Percentiles rank a stretch among this genome's conserved stretches.
These are phyloP conservation scores for Stercorarius parasiticus DNA, from an alignment of 2,113 vertebrate species.

Conservation along the genomic window DNA sequence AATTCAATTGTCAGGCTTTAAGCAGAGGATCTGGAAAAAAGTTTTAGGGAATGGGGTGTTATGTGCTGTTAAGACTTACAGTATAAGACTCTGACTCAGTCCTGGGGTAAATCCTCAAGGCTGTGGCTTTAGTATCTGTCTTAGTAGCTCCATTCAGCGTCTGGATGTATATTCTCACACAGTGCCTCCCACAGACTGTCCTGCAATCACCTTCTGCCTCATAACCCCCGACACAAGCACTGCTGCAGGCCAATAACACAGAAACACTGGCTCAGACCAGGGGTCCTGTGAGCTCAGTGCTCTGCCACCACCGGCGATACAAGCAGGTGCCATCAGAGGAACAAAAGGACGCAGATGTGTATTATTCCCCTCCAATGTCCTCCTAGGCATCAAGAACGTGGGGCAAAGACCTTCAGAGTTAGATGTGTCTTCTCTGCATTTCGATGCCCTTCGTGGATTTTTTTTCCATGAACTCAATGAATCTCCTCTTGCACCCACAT, in stretches of 20 bases:
- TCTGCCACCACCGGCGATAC: too few relatives aligned
- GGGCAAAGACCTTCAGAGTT: background rate
- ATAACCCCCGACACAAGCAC: background rate
- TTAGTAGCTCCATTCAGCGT: background rate
- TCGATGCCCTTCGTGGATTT: background rate
- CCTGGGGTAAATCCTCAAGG: background rate
- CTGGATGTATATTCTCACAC: too few relatives aligned
- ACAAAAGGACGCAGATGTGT: rapidly evolving
- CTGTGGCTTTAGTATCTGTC: background rate
- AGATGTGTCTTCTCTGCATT: background rate
- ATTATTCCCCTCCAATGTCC: background rate
- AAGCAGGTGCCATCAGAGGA: background rate
- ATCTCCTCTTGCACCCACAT: background rate
- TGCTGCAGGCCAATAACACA: too few relatives aligned
- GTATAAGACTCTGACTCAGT: background rate
- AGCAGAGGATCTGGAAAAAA: background rate
- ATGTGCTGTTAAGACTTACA: rapidly evolving
- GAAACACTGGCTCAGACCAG: background rate
- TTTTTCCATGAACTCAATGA: background rate
- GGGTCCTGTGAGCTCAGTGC: too few relatives aligned
- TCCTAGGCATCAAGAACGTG: background rate
- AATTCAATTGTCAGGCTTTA: background rate
- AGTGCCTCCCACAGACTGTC: background rate
- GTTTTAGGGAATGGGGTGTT: background rate
- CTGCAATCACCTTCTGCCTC: background rate